Base-by-base conservation (phyloP, 2,888 invertebrate genomes). In the Strigamia transsilvanica region DNA sequence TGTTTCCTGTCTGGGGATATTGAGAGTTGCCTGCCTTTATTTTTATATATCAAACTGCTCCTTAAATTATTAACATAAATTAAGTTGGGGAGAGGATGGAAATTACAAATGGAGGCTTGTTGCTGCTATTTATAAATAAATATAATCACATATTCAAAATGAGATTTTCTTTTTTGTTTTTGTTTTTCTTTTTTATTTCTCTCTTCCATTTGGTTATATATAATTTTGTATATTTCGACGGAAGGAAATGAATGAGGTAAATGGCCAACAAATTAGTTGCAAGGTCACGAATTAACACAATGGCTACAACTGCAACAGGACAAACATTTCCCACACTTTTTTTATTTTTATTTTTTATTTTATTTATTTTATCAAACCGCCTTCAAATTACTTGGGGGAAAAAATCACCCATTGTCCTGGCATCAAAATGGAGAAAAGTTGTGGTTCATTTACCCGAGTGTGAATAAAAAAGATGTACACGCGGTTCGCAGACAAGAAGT, bases 1-100 rank as follows among this genome's bases (percentile, higher is more conserved):
- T 51, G 18, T 51, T 51, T 51, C 51, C 51, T 51, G 51, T 51
- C 51, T 51, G 51, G 51, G 51, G 51, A 51, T 51, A 51, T 51
- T 38, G 38, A 51, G 51, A 51, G 51, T 51, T 51, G 51, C n/a
- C 6, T 51, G 51, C 51, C 18, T 51, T 51, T 51, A 51, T 51
- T 51, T 51, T 51, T 51, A 51, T 18, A 51, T 51, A 38, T 38
- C 51, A 51, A 51, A 51, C 51, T 51, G 51, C 51, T 18, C 51
- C 12, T 51, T 51, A 51, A 51, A 51, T 51, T 51, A 51, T 51
- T 51, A 51, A 51, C 51, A 51, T 18, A 51, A 51, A 51, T 51
- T 51, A 18, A 51, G 15, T 51, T 18, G 51, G 51, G 51, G 51
- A 51, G 18, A 51, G n/a, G 15, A 51, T 18, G 51, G 51, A 12